Evolutionary conservation across 2,113 vertebrate species (phyloP).

Genomic region (Forbesichthys agassizii): DNA sequence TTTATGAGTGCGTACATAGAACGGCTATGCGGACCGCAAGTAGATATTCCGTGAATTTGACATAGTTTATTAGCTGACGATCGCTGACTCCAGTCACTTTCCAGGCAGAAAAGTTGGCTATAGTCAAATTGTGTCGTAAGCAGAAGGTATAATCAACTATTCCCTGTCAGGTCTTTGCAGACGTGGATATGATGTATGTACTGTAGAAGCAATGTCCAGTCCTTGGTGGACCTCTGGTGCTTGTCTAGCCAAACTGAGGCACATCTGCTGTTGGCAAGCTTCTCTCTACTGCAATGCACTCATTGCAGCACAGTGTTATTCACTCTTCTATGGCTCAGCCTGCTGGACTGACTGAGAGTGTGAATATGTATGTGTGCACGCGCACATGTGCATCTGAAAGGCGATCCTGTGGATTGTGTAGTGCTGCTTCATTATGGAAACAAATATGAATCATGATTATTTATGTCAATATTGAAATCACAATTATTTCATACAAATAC

Average conservation of each 20-base stretch:
- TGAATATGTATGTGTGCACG: neutral
- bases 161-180: slow-evolving; percentile 29
- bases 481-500: too few relatives aligned
- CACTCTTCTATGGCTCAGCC: slow-evolving; percentile 16
- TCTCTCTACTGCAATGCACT: slow-evolving; percentile 41
- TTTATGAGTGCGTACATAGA: too few relatives aligned
- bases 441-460: too few relatives aligned
- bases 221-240: slow-evolving; percentile 28
- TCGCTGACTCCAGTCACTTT: too few relatives aligned
- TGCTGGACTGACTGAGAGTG: neutral
- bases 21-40: too few relatives aligned
- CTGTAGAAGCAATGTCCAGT: slow-evolving; percentile 5
- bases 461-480: too few relatives aligned
- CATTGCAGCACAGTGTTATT: slow-evolving; percentile 44
- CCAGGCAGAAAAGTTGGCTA: too few relatives aligned
- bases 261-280: slow-evolving; percentile 27
- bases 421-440: too few relatives aligned
- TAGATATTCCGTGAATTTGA: neutral
- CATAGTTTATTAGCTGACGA: slow-evolving; percentile 23
- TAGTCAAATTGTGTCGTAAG: too few relatives aligned
- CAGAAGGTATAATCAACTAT: neutral
- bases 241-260: neutral
- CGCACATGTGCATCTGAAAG: neutral
- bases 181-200: neutral
- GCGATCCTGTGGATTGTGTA: too few relatives aligned